Conservation (phyloP, 2,113 vertebrate species). For the Rhabdomys dilectus region DNA sequence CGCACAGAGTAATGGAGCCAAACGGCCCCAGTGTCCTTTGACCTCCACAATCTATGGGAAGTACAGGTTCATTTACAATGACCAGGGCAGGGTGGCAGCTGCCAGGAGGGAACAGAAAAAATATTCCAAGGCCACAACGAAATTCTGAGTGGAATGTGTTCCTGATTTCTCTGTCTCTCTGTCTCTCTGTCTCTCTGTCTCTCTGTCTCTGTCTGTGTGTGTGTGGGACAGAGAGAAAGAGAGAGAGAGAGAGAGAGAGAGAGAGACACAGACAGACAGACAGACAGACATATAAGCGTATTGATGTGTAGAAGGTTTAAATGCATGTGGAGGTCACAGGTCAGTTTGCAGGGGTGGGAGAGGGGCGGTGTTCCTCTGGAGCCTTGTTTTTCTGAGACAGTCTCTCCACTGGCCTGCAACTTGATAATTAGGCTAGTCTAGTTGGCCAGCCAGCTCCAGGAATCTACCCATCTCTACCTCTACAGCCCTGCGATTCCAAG, state of each 20-base stretch:
- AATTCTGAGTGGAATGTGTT: not conserved
- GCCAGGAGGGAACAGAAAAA: not conserved
- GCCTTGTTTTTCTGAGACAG: not conserved
- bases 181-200: too few species aligned
- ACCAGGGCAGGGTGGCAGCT: not conserved
- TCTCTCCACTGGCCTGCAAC: not conserved
- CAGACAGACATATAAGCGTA: too few species aligned
- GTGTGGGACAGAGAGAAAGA: too few species aligned
- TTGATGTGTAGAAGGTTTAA: not conserved
- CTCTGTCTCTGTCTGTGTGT: not conserved
- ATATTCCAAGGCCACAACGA: not conserved
- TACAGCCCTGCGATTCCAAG: not conserved
- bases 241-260: too few species aligned
- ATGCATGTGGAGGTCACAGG: not conserved
- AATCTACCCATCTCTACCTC: not conserved
- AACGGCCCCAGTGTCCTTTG: fast-evolving
- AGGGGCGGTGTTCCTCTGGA: not conserved
- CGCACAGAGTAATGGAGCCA: not conserved
- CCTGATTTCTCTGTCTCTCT: too few species aligned
- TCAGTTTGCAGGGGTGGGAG: not conserved
- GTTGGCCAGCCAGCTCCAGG: not conserved
- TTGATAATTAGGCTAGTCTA: not conserved
- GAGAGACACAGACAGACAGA: too few species aligned
- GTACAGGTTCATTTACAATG: fast-evolving
- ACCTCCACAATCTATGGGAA: not conserved